phyloP scores from a whole-genome alignment of 1,140 invertebrate genomes.

The Bombyx mandarina region DNA sequence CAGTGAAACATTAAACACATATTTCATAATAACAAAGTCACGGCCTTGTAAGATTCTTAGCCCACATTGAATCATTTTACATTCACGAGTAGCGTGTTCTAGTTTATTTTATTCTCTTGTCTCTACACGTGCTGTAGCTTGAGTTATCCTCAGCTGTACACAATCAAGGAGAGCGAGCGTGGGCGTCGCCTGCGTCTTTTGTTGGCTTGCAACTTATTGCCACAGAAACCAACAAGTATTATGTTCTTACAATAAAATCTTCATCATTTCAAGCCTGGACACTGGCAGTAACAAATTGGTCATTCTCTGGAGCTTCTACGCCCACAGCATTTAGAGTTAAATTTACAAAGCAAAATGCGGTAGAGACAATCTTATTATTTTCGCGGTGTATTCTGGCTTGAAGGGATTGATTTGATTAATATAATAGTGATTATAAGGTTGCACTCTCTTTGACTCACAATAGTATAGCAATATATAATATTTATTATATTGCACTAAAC shows the following conservation, averaged over 20 bases:
- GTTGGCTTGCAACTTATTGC: constrained; percentile 30
- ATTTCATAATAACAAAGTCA: too few species aligned
- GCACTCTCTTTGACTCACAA: too few species aligned
- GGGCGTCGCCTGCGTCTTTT: constrained; percentile 26
- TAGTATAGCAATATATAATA: too few species aligned
- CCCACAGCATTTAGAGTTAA: constrained; percentile 19
- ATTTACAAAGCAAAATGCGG: too few species aligned
- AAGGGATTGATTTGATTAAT: too few species aligned
- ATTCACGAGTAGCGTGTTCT: neutral
- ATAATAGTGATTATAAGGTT: too few species aligned
- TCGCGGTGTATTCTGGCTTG: too few species aligned
- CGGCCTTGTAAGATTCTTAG: too few species aligned
- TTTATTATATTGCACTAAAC: too few species aligned
- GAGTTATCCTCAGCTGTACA: constrained; percentile 18
- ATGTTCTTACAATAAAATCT: constrained; percentile 46
- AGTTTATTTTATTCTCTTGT: constrained; percentile 11
- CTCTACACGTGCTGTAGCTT: constrained; percentile 8
- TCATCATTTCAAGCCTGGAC: constrained; percentile 34
- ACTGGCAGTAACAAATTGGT: constrained; percentile 43
- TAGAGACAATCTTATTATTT: too few species aligned
- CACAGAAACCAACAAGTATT: constrained; percentile 27
- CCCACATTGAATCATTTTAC: too few species aligned
- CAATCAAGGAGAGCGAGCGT: constrained; percentile 27
- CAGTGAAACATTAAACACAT: too few species aligned
- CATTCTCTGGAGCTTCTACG: constrained; percentile 32